phyloP scores from a whole-genome alignment of 1,140 invertebrate species.

The Pseudachorutes palmiensis region DNA sequence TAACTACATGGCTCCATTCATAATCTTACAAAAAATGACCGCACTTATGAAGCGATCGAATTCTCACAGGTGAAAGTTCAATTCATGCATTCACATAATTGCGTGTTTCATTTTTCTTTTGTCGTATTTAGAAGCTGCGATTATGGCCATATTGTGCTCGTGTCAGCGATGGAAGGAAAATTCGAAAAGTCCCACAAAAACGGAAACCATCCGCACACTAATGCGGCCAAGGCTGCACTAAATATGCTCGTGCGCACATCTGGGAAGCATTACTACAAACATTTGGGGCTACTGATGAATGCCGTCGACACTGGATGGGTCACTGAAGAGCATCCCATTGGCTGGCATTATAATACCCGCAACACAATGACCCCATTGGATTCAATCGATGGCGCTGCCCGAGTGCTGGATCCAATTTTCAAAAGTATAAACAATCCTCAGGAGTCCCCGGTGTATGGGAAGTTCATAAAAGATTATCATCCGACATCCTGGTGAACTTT shows the following conservation, averaged over 20 bases:
- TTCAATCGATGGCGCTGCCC: conserved; percentile 7
- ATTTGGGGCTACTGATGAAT: conserved; percentile 23
- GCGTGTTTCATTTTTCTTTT: too few relatives aligned
- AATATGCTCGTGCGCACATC: conserved; percentile 37
- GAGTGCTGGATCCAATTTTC: conserved; percentile 11
- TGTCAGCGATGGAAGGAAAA: conserved; percentile 35
- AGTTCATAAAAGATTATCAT: not conserved
- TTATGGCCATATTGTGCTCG: conserved; percentile 21
- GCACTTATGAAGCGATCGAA: conserved; percentile 18
- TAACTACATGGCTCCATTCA: conserved; percentile 31
- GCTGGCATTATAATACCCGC: too few relatives aligned
- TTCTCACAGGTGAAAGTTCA: too few relatives aligned
- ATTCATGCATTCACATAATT: too few relatives aligned
- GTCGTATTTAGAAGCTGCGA: too few relatives aligned
- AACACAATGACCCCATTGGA: not conserved
- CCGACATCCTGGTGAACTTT: not conserved
- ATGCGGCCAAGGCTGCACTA: conserved; percentile 34
- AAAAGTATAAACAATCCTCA: not conserved
- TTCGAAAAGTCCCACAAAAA: conserved; percentile 29
- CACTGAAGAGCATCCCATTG: conserved; percentile 28
- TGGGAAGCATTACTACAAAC: conserved; percentile 19
- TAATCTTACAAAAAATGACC: conserved; percentile 25
- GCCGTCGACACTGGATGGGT: conserved; percentile 37
- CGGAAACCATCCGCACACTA: conserved; percentile 33
- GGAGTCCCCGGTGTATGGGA: not conserved